These are phyloP conservation scores for Lophochroa leadbeateri DNA, from an alignment of 2,113 vertebrate genomes.

Conservation along the genomic window DNA sequence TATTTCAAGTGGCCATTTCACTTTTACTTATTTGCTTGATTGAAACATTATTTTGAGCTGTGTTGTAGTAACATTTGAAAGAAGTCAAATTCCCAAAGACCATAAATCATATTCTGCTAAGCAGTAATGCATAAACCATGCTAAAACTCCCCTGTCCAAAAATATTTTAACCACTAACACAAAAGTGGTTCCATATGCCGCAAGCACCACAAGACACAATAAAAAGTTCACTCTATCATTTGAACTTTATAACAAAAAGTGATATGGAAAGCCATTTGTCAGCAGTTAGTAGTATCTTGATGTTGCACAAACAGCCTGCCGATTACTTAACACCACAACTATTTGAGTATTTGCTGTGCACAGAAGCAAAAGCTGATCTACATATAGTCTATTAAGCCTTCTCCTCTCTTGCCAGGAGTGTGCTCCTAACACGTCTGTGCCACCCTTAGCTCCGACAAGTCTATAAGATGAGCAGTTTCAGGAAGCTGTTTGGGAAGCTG, in stretches of 20 bases:
- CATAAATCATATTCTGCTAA: neutral
- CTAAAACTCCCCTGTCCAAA: neutral
- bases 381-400: neutral
- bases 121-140: neutral
- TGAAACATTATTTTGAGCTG: neutral
- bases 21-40: neutral
- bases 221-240: neutral
- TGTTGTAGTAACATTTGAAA: neutral
- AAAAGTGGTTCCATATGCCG: neutral
- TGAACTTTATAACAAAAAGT: neutral
- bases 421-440: neutral
- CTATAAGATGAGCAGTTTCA: neutral
- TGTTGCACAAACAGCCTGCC: neutral
- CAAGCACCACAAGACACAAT: neutral
- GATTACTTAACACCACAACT: neutral
- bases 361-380: neutral
- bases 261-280: neutral
- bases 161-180: neutral
- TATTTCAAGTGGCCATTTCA: neutral
- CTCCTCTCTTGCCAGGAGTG: neutral
- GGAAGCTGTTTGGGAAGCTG: neutral
- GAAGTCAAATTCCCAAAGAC: neutral
- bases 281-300: neutral
- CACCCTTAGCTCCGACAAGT: neutral
- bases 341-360: neutral